Percentiles rank a stretch among this genome's conserved stretches.
Evolutionary conservation across 92 coral and sea anemone genomes (phyloP).

Genomic region (Desmophyllum pertusum): DNA sequence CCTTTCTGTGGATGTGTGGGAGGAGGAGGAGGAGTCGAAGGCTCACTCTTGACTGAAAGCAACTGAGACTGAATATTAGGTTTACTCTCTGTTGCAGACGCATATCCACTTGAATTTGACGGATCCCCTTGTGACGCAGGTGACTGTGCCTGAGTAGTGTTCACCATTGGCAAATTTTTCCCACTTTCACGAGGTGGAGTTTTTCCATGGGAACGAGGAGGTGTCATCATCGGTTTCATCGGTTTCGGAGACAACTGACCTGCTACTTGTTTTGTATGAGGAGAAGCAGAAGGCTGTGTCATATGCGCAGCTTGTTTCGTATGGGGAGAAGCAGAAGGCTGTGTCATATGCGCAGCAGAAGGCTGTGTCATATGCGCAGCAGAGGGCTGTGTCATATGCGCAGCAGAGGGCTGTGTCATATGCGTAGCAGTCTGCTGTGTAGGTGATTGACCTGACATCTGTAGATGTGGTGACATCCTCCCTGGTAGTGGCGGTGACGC

Average conservation of each 20-base stretch:
- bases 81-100: constrained; percentile 29
- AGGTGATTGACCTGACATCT: constrained; percentile 40
- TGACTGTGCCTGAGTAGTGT: constrained; percentile 45
- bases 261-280: constrained; percentile 35
- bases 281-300: too few relatives aligned
- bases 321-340: too few relatives aligned
- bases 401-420: constrained; percentile 23
- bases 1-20: constrained; percentile 31
- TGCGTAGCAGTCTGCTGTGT: constrained; percentile 57
- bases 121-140: constrained; percentile 43
- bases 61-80: constrained; percentile 28
- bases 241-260: constrained; percentile 61
- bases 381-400: too few relatives aligned
- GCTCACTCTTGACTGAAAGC: constrained; percentile 19
- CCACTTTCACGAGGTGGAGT: constrained; percentile 52
- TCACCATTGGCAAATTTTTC: constrained; percentile 8
- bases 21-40: constrained; percentile 34
- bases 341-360: too few relatives aligned
- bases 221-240: constrained; percentile 38
- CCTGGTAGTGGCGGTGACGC: constrained; percentile 56
- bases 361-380: too few relatives aligned
- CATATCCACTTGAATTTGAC: constrained; percentile 33
- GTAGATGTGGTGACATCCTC: constrained; percentile 54
- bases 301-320: constrained; percentile 41
- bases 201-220: constrained; percentile 44